Base-by-base conservation (phyloP, 2,888 invertebrate species). In the Sphaerophoria rueppellii region DNA sequence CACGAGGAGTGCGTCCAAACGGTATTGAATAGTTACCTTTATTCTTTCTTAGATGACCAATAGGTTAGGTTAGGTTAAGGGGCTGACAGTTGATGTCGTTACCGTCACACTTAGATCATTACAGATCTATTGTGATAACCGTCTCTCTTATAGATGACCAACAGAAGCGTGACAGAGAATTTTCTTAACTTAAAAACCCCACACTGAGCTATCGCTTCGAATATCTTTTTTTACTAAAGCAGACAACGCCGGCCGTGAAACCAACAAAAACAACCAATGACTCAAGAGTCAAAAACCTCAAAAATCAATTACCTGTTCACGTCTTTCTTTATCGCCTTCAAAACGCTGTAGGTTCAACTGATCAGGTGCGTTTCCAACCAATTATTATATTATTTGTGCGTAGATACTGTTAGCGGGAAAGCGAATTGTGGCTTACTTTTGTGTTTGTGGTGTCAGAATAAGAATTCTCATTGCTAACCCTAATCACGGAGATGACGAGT, bases 281-380 rank as follows among this genome's bases (percentile, higher is more conserved):
- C 52, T 14, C 48, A 14, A 24, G 52, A 79, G 74, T 74, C 79
- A 79, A 83, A 79, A 83, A 83, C 82, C 82, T 79, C 79, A 83
- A 83, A 83, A 83, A 74, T 75, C 79, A 83, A 83, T 83, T 79
- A 83, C 40, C 37, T 67, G 37, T 37, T 40, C 6, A 40, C 40
- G n/a, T 54, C 32, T 54, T 37, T 52, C 65, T 67, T 52, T 52
- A 16, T 3, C 34, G 24, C 35, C 32, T 52, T 48, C 46, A 52
- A 54, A 72, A 24, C 24, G 60, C 60, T 37, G 52, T 40, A 24
- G n/a, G n/a, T n/a, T n/a, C 43, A 72, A 72, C 70, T 60, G 67
- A 75, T 71, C 75, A 75, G 63, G 54, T 73, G 54, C 67, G 24
- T 24, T 24, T 24, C 16, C 54, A n/a, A 67, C 40, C 54, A 54